phyloP scores from a whole-genome alignment of 2,888 invertebrate species.

The Tryphoninae sp. region DNA sequence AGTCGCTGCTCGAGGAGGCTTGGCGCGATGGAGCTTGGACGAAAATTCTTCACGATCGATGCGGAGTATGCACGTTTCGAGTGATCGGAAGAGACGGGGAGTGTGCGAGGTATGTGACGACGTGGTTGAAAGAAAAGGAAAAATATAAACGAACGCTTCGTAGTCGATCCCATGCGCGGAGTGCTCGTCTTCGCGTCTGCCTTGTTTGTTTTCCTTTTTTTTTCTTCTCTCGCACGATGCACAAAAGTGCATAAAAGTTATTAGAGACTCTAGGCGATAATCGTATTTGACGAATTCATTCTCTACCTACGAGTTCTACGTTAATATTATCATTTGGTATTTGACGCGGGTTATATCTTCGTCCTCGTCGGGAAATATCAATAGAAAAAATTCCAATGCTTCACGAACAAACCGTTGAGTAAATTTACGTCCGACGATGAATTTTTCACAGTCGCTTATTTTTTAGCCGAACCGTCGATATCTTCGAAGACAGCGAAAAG shows the following conservation, averaged over 20 bases:
- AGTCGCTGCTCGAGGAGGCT: background rate
- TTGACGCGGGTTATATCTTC: background rate
- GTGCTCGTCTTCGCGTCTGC: background rate
- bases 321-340: background rate
- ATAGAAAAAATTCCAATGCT: background rate
- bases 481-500: constrained; percentile 26
- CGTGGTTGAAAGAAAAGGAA: constrained; percentile 1
- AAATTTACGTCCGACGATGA: background rate
- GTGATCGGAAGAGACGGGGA: constrained; percentile 3
- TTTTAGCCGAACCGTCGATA: background rate
- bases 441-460: background rate
- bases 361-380: background rate
- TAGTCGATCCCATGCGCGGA: background rate
- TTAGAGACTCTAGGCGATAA: background rate
- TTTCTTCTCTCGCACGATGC: background rate
- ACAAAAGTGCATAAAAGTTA: background rate
- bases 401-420: background rate
- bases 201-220: background rate
- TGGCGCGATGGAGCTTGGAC: constrained; percentile 8
- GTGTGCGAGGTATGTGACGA: background rate
- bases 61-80: background rate
- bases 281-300: background rate
- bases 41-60: constrained; percentile 16
- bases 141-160: constrained; percentile 37
- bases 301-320: background rate